phyloP scores from a whole-genome alignment of 1,140 invertebrate species.

The Eriocheir sinensis region DNA sequence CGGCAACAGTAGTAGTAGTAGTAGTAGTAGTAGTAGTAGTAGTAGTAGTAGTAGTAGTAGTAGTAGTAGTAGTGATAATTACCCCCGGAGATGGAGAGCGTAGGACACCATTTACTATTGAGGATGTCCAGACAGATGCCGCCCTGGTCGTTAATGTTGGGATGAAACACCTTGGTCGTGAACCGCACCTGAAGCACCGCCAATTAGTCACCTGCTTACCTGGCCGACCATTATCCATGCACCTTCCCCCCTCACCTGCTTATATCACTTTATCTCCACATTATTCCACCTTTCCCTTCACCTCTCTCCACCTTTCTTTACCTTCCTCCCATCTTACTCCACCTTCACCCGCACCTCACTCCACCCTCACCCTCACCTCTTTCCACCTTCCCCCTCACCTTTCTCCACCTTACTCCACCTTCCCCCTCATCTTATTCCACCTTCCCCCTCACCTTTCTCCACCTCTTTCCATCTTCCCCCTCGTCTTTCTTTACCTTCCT shows the following conservation, averaged over 20 bases:
- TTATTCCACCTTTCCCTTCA: too few relatives aligned
- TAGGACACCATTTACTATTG: conserved; percentile 84
- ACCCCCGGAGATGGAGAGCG: conserved; percentile 84
- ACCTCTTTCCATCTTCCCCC: neutral
- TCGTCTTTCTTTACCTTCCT: neutral
- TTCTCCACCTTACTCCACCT: neutral
- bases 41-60: conserved; percentile 15
- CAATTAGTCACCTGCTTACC: too few relatives aligned
- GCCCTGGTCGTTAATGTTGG: conserved; percentile 85
- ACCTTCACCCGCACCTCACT: neutral
- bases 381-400: neutral
- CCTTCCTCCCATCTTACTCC: neutral
- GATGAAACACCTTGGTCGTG: conserved; percentile 85
- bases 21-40: conserved; percentile 24
- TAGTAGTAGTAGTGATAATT: neutral
- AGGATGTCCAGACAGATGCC: conserved; percentile 85
- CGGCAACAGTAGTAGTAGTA: neutral
- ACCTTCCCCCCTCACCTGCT: too few relatives aligned
- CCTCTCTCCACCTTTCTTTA: too few relatives aligned
- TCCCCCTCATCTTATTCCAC: neutral
- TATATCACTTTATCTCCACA: too few relatives aligned
- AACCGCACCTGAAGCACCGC: conserved; percentile 81
- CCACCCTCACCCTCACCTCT: neutral
- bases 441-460: neutral
- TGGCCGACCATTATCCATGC: too few relatives aligned